Evolutionary conservation across 1,140 invertebrate species (phyloP).

Genomic region (Neodiprion lecontei): DNA sequence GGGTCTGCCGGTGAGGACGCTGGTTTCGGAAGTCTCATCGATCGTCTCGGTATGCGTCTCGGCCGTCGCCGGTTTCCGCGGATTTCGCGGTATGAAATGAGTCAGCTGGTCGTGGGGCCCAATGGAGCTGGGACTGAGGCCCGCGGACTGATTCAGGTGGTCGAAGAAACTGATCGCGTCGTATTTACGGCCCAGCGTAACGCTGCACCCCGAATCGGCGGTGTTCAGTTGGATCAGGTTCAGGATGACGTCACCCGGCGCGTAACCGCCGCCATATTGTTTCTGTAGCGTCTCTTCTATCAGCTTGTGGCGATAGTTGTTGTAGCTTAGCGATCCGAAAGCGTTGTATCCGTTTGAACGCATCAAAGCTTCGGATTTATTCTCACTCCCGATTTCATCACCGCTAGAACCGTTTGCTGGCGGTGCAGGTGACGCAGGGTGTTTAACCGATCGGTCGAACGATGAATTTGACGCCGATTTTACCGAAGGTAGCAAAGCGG

Average conservation of each 20-base stretch:
- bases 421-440: no score
- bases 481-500: no score
- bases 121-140: background rate
- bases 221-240: background rate
- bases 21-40: background rate
- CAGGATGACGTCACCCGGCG: background rate
- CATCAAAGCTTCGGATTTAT: no score
- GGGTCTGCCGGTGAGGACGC: background rate
- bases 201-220: background rate
- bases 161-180: background rate
- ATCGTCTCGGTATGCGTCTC: background rate
- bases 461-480: no score
- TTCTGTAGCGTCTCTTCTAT: background rate
- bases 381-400: no score
- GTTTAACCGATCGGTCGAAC: no score
- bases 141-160: background rate
- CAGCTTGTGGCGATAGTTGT: background rate
- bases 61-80: background rate
- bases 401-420: no score
- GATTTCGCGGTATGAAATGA: background rate
- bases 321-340: background rate
- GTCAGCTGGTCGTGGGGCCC: background rate
- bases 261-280: background rate
- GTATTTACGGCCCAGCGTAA: background rate
- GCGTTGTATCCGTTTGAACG: no score